These are phyloP conservation scores for Myotis pilosus DNA, from an alignment of 2,797 vertebrate genomes.

Conservation along the genomic window DNA sequence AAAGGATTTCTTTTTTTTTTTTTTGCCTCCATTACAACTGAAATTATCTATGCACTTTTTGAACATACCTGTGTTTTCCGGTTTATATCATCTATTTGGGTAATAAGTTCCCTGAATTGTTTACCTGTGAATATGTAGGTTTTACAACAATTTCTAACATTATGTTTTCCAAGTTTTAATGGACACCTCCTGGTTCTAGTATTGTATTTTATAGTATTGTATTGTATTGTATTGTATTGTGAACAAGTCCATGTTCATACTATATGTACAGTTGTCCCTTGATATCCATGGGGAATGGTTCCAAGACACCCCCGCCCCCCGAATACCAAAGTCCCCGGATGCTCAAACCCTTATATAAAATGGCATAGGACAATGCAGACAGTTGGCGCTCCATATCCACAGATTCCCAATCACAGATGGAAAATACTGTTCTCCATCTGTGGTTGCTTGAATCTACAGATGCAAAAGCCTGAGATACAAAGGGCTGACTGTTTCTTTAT, in stretches of 20 bases:
- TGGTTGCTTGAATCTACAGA: background rate
- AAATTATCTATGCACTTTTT: slow-evolving; percentile 22
- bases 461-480: background rate
- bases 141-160: slow-evolving; percentile 36
- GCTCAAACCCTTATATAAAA: background rate
- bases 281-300: background rate
- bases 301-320: background rate
- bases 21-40: background rate
- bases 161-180: slow-evolving; percentile 37
- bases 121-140: background rate
- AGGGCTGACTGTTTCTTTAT: background rate
- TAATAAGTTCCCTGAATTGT: background rate
- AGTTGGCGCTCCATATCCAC: background rate
- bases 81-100: background rate
- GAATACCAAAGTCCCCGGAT: background rate
- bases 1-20: background rate
- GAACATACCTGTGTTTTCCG: slow-evolving; percentile 37
- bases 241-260: background rate
- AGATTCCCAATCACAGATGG: background rate
- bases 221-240: slow-evolving; percentile 23
- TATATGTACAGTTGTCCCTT: background rate
- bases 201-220: background rate
- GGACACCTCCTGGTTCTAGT: background rate
- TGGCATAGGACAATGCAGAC: background rate
- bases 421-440: background rate